These are phyloP conservation scores for Scaptodrosophila latifasciaeformis DNA, from an alignment of 2,888 invertebrate species.

Conservation along the genomic window DNA sequence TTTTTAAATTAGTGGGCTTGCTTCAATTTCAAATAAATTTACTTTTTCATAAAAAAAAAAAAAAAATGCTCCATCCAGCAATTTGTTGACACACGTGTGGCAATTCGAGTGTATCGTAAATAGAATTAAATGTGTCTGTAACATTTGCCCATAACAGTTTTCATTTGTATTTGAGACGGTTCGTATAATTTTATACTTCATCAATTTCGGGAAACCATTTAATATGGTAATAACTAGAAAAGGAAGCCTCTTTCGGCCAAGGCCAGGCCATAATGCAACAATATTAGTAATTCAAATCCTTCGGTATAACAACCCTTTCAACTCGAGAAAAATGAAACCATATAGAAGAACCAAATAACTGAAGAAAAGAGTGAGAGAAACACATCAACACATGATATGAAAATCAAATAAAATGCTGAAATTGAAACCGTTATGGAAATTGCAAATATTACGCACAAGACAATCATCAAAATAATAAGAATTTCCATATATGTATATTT, in stretches of 20 bases:
- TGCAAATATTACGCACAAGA: conserved; percentile 46
- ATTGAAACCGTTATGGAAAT: conserved; percentile 59
- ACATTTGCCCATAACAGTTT: conserved; percentile 36
- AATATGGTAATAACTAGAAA: conserved; percentile 49
- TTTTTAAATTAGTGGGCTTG: too few relatives aligned
- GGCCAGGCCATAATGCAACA: not conserved
- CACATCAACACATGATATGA: conserved; percentile 32
- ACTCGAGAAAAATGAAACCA: not conserved
- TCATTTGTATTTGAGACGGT: conserved; percentile 25
- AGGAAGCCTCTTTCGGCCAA: conserved; percentile 10
- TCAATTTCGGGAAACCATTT: conserved; percentile 56
- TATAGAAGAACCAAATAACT: not conserved
- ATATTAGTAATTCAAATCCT: not conserved
- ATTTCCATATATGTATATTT: conserved; percentile 21
- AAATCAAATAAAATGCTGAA: conserved; percentile 29
- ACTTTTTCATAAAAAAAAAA: too few relatives aligned
- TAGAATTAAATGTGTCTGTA: conserved; percentile 47
- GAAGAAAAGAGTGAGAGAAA: conserved; percentile 9
- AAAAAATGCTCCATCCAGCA: too few relatives aligned
- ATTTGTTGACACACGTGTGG: too few relatives aligned
- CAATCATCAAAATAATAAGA: conserved; percentile 41
- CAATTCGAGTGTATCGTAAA: not conserved
- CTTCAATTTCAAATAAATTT: too few relatives aligned
- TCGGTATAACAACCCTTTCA: conserved; percentile 1
- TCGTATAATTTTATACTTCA: conserved; percentile 59